Percentiles rank a stretch among this genome's conserved stretches.
phyloP scores from a whole-genome alignment of 1,140 invertebrate genomes.

The Brachystomella parvula region DNA sequence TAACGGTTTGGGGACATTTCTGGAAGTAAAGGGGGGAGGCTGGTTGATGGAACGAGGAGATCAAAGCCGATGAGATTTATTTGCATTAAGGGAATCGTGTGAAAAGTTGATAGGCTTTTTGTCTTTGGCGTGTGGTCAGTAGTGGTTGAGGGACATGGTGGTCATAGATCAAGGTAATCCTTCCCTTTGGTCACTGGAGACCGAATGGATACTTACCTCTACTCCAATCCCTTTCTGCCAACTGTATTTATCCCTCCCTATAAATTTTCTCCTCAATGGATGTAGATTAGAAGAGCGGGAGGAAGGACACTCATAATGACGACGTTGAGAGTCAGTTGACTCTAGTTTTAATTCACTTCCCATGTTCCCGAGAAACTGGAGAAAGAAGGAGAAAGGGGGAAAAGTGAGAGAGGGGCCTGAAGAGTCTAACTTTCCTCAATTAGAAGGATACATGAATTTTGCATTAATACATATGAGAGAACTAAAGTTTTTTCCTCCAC shows the following conservation, averaged over 20 bases:
- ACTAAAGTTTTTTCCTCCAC: slow-evolving; percentile 30
- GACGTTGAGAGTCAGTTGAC: background rate
- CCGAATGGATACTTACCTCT: background rate
- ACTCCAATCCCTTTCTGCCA: too few species aligned
- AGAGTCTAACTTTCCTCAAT: slow-evolving; percentile 18
- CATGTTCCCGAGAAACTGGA: background rate
- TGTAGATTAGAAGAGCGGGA: too few species aligned
- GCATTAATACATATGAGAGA: slow-evolving; percentile 35
- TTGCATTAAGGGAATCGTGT: slow-evolving; percentile 37
- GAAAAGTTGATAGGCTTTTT: slow-evolving; percentile 37
- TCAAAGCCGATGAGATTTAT: slow-evolving; percentile 34
- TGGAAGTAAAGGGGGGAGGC: too few species aligned
- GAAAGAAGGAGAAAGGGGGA: too few species aligned
- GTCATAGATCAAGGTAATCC: slow-evolving; percentile 8
- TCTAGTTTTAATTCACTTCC: slow-evolving; percentile 7
- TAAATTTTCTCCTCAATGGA: too few species aligned
- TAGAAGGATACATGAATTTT: slow-evolving; percentile 37
- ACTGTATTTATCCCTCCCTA: too few species aligned
- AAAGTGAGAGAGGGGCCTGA: too few species aligned
- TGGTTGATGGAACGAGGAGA: slow-evolving; percentile 3
- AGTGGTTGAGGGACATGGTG: background rate
- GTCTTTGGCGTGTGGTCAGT: slow-evolving; percentile 4
- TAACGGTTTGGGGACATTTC: too few species aligned
- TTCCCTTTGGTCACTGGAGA: slow-evolving; percentile 5
- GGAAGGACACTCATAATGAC: slow-evolving; percentile 2